Evolutionary conservation across 1,140 invertebrate genomes (phyloP).

Genomic region (Anastatus disparis): DNA sequence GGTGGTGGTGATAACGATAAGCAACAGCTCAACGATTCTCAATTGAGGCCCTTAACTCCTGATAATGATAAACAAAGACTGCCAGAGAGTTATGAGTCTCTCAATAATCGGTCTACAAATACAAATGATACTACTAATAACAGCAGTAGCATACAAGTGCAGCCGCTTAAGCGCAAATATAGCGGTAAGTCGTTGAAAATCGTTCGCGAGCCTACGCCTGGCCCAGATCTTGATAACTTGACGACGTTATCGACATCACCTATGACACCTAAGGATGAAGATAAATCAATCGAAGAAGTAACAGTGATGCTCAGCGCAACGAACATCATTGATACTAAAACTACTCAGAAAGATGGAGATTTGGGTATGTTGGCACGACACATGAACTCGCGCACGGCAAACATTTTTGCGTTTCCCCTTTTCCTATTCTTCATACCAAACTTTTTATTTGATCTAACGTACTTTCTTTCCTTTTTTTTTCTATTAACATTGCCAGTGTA

Average conservation of each 20-base stretch:
- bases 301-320: not conserved
- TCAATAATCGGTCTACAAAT: conserved; percentile 40
- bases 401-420: too few species aligned
- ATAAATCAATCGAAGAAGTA: conserved; percentile 2
- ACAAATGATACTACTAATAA: not conserved
- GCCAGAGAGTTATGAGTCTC: conserved; percentile 48
- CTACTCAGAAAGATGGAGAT: not conserved
- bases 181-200: conserved; percentile 48
- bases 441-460: too few species aligned
- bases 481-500: too few species aligned
- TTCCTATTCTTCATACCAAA: too few species aligned
- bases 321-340: conserved; percentile 11
- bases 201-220: conserved; percentile 57
- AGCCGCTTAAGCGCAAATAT: not conserved
- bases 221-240: conserved; percentile 51
- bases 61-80: conserved; percentile 43
- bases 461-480: too few species aligned
- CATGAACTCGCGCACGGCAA: too few species aligned
- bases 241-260: not conserved
- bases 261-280: not conserved
- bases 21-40: not conserved
- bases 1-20: too few species aligned
- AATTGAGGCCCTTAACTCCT: not conserved
- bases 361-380: conserved; percentile 1
- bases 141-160: too few species aligned